Evolutionary conservation across 2,888 invertebrate species (phyloP).

Genomic region (Tineola bisselliella): DNA sequence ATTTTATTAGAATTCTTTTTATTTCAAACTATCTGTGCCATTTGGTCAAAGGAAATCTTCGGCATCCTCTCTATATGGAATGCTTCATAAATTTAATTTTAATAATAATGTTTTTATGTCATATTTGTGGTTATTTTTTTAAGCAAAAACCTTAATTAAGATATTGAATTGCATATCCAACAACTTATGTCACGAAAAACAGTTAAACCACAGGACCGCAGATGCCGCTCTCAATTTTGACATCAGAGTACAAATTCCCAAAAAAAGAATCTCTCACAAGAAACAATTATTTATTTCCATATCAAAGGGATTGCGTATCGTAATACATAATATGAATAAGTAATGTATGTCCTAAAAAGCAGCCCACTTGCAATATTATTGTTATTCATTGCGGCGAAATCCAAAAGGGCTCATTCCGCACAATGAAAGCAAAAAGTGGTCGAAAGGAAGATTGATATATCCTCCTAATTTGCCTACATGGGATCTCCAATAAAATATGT

Average conservation of each 20-base stretch:
- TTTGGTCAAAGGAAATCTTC: too few relatives aligned
- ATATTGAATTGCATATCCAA: not conserved
- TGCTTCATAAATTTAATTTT: too few relatives aligned
- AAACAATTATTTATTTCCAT: constrained; percentile 3
- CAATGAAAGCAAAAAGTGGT: constrained; percentile 25
- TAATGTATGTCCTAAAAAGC: not conserved
- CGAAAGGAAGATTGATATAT: constrained; percentile 55
- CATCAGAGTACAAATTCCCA: not conserved
- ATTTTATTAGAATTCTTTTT: too few relatives aligned
- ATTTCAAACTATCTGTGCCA: too few relatives aligned
- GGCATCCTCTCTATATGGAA: too few relatives aligned
- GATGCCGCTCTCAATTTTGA: not conserved
- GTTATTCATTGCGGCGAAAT: constrained; percentile 10
- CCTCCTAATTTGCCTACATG: constrained; percentile 61
- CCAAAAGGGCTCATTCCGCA: not conserved
- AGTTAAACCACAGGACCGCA: not conserved
- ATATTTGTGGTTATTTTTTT: not conserved
- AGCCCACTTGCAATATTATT: not conserved
- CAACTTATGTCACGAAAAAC: not conserved
- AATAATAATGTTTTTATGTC: too few relatives aligned
- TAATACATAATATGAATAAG: not conserved
- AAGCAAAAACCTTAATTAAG: not conserved
- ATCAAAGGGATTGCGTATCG: not conserved
- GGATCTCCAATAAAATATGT: constrained; percentile 55
- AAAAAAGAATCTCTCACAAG: not conserved